Evolutionary conservation across 2,888 invertebrate species (phyloP), one percentile per base, ranked within the genome.

Genomic region (Melanostoma scalare): DNA sequence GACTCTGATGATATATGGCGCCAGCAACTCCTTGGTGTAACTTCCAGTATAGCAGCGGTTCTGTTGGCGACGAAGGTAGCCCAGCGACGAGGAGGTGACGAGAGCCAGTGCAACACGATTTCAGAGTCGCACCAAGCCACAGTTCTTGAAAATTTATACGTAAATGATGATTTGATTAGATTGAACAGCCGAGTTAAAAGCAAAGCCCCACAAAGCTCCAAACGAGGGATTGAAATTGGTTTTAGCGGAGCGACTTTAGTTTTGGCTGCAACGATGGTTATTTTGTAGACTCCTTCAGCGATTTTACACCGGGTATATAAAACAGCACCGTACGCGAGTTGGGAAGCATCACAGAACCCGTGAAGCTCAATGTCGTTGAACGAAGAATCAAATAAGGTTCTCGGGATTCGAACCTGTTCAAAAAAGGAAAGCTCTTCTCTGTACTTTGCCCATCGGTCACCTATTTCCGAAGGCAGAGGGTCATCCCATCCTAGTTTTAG

Each of bases 401-500:
- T 30, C 1, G 63, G 53, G 35, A 68, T 31, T 48, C 40, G 52
- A 9, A 74, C 56, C n/a, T 46, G 4, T 40, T 53, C 33, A 52
- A 55, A 65, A 8, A 30, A 44, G 8, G 52, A 35, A 6, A 74
- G 33, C 6, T 74, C 74, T 4, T 46, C 46, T 10, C 31, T 60
- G n/a, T 55, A 74, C 8, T n/a, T 55, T 10, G 5, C 10, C 46
- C 56, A 74, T 9, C 46, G 44, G 35, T 38, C n/a, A 55, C 53
- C 38, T 30, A 74, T 31, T 3, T 65, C 38, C 31, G 44, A 40
- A 5, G 79, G 84, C 20, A 78, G 44, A 46, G 48, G 67, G 6
- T 82, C 80, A 36, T 82, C 82, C 82, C 79, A 82, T 4, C n/a
- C 6, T 0, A 86, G n/a, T 5, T 74, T 79, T 1, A 63, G 58